These are phyloP conservation scores for Characodon lateralis DNA, from an alignment of 2,797 vertebrate genomes.

Conservation along the genomic window DNA sequence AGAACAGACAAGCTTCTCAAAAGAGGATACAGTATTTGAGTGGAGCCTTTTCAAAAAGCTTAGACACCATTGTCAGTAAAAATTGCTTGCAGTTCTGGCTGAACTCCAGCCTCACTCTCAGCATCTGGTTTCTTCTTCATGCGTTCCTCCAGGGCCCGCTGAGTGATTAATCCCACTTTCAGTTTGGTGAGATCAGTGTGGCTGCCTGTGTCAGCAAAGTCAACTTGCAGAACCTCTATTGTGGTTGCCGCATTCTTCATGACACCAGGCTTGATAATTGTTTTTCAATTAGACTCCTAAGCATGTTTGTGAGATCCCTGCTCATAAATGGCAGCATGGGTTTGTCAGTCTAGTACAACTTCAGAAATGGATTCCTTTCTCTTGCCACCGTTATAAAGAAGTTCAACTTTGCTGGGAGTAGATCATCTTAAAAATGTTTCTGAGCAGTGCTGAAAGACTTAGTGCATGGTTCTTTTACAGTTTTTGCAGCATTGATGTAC, in stretches of 20 bases:
- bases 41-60: constrained; percentile 3
- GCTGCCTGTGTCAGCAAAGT: constrained; percentile 19
- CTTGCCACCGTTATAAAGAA: constrained; percentile 5
- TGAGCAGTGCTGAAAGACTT: not conserved
- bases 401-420: not conserved
- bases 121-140: not conserved
- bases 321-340: constrained; percentile 9
- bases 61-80: constrained; percentile 2
- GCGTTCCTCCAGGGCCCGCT: constrained; percentile 22
- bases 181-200: constrained; percentile 41
- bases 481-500: constrained; percentile 5
- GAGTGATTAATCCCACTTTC: constrained; percentile 13
- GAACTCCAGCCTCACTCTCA: constrained; percentile 2
- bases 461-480: not conserved
- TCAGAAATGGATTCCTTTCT: constrained; percentile 7
- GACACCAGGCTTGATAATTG: constrained; percentile 6
- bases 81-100: constrained; percentile 5
- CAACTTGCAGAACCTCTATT: constrained; percentile 32
- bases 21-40: constrained; percentile 8
- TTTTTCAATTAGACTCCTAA: constrained; percentile 13
- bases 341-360: constrained; percentile 9
- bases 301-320: constrained; percentile 15
- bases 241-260: constrained; percentile 11
- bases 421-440: not conserved
- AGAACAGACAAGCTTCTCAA: not conserved